These are phyloP conservation scores for Remorina albescens DNA, from an alignment of 2,797 vertebrate species.

Conservation along the genomic window DNA sequence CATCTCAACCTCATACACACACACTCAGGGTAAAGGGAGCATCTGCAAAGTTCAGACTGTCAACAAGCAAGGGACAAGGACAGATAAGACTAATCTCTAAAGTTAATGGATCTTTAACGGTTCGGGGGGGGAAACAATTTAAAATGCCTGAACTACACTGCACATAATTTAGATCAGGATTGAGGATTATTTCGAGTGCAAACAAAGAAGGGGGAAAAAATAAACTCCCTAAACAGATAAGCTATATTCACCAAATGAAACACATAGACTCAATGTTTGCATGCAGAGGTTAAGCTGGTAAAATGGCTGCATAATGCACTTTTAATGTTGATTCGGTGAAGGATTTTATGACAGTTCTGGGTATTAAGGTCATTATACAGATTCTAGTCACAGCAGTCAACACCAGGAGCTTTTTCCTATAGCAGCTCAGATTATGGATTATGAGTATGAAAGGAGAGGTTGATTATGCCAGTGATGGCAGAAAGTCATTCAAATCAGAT, in stretches of 20 bases:
- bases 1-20: conserved; percentile 9
- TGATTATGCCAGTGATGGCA: conserved; percentile 23
- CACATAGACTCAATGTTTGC: neutral
- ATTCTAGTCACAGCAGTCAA: conserved; percentile 1
- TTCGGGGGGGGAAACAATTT: conserved; percentile 38
- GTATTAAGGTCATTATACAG: conserved; percentile 3
- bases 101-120: conserved; percentile 68
- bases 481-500: conserved; percentile 16
- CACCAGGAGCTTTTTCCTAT: conserved; percentile 21
- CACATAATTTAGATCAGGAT: conserved; percentile 46
- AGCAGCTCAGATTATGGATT: conserved; percentile 53
- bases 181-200: conserved; percentile 43
- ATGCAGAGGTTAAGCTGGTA: conserved; percentile 14
- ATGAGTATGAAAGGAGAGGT: conserved; percentile 20
- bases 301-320: conserved; percentile 32
- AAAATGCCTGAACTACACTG: conserved; percentile 18
- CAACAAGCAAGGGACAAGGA: conserved; percentile 49
- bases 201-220: neutral
- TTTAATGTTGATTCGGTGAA: conserved; percentile 20
- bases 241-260: conserved; percentile 6
- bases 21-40: conserved; percentile 28
- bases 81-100: conserved; percentile 68
- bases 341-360: conserved; percentile 46
- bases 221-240: neutral
- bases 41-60: conserved; percentile 42